Evolutionary conservation across 2,888 invertebrate species (phyloP).

Genomic region (Tricholauxania praeusta): DNA sequence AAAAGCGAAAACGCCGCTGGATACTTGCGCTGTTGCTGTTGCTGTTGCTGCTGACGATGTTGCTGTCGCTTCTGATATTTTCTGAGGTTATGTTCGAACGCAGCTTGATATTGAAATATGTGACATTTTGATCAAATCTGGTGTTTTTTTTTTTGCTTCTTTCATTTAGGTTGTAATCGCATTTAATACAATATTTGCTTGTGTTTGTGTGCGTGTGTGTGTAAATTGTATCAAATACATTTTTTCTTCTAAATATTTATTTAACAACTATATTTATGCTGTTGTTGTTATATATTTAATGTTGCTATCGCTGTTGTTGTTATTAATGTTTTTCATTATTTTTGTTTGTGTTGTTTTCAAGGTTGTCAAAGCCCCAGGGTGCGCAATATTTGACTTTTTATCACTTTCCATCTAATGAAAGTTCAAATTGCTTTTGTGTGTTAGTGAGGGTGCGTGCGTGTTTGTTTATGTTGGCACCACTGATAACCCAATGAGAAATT

Average conservation of each 20-base stretch:
- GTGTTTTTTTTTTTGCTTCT: neutral
- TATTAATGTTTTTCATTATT: neutral
- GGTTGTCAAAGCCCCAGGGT: neutral
- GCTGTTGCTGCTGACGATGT: neutral
- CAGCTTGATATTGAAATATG: conserved; percentile 19
- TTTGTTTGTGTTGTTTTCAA: neutral
- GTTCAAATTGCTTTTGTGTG: neutral
- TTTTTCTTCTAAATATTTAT: too few species aligned
- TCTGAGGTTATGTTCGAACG: neutral
- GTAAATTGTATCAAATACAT: too few species aligned
- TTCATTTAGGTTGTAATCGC: neutral
- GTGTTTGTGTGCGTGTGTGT: neutral
- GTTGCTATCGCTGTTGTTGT: neutral
- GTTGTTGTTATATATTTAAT: neutral
- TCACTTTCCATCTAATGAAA: neutral
- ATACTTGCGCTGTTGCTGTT: neutral
- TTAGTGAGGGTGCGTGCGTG: neutral
- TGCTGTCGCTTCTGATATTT: neutral
- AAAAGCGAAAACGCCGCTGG: conserved; percentile 3
- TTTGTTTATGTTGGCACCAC: neutral
- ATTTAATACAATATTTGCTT: neutral
- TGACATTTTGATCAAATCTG: neutral
- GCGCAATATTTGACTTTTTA: conserved; percentile 13
- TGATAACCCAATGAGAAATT: neutral
- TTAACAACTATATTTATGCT: neutral